Evolutionary conservation across 2,797 vertebrate genomes (phyloP), one percentile per base, ranked within the genome.

Genomic region (Acrossocheilus wenchowensis): DNA sequence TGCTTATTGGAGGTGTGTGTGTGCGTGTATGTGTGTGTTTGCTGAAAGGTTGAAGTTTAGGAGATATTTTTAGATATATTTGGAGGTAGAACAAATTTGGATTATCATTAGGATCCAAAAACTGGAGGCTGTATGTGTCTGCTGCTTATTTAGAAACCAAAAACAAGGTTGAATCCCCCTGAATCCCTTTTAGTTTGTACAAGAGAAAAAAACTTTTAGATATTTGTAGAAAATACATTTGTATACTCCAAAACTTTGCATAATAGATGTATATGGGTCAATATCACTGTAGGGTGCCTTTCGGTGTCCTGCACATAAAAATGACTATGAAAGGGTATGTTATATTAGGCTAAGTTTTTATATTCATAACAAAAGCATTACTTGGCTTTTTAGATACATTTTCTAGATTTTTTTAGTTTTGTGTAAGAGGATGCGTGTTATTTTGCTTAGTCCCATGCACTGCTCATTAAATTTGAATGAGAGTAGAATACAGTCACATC

Each of bases 1-100:
- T 99, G 98, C 94, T 99, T 62, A 97, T 99, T 45, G 98, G 98
- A 89, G 98, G 98, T 99, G 66, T 26, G 78, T 73, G 39, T 84
- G 21, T 60, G 0, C 57, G 1, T 81, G 21, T 57, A 14, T 71
- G 10, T 45, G 43, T 45, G 9, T 45, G 43, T 2, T 72, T 81
- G 14, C 45, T 26, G 17, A 36, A 43, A 60, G 71, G 79, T 82
- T 68, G 60, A 57, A 57, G 45, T 41, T 85, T 71, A 41, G 34
- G 45, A 34, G 74, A 57, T 68, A 52, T 66, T 66, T 77, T 84
- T 66, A 52, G 45, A 45, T 30, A 9, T 73, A 26, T 71, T 60
- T 82, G 36, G n/a, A 45, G 26, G 10, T 26, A 64, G 34, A 74
- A 50, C 57, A 50, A 66, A 45, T 52, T 30, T 30, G 30, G 14